These are phyloP conservation scores for Lordiphosa andalusiaca DNA, from an alignment of 2,888 invertebrate species.

Conservation along the genomic window DNA sequence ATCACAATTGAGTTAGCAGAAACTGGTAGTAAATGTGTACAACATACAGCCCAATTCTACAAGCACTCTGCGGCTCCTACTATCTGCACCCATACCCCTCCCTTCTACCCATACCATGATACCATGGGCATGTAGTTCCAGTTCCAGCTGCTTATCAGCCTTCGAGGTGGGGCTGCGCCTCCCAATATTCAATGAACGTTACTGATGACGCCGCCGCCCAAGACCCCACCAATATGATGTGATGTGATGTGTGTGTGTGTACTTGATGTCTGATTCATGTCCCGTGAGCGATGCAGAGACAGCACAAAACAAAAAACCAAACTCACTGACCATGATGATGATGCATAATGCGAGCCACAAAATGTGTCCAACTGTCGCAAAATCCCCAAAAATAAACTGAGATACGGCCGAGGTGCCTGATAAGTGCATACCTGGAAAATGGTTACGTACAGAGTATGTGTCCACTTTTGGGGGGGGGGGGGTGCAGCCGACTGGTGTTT, in stretches of 20 bases:
- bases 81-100: conserved; percentile 8
- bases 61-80: conserved; percentile 41
- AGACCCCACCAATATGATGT: conserved; percentile 12
- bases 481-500: no score
- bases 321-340: conserved; percentile 62
- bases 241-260: conserved; percentile 8
- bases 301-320: conserved; percentile 24
- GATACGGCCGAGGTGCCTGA: no score
- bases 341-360: conserved; percentile 42
- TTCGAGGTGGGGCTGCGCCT: conserved; percentile 26
- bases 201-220: conserved; percentile 33
- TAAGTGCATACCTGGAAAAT: no score
- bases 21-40: conserved; percentile 53
- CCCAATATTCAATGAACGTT: conserved; percentile 58
- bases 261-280: conserved; percentile 49
- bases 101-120: background rate
- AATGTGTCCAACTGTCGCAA: conserved; percentile 8
- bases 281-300: conserved; percentile 11
- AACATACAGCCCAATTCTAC: conserved; percentile 30
- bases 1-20: conserved; percentile 55
- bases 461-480: no score
- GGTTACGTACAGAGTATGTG: no score
- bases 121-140: conserved; percentile 5
- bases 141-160: conserved; percentile 57
- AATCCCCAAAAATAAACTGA: background rate